Conservation (phyloP, 2,888 invertebrate genomes). For the Hirudinaria manillensis region DNA sequence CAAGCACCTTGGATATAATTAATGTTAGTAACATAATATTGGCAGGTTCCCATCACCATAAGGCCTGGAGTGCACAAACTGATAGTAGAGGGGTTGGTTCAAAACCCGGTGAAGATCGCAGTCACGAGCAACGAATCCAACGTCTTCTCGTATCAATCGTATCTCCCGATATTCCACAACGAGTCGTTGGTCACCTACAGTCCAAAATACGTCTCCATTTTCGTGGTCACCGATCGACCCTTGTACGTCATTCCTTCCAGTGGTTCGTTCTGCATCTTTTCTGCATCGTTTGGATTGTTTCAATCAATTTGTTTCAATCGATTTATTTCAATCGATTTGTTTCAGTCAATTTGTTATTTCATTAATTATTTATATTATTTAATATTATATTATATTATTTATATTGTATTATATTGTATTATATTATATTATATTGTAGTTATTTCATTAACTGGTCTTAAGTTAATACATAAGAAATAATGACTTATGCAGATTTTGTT, state of each 20-base stretch:
- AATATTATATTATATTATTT: too few relatives aligned
- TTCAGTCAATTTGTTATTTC: too few relatives aligned
- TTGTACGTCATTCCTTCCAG: slow-evolving; percentile 85
- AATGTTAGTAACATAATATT: too few relatives aligned
- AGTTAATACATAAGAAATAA: too few relatives aligned
- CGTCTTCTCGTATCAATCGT: slow-evolving; percentile 21
- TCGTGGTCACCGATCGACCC: slow-evolving; percentile 89
- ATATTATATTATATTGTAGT: too few relatives aligned
- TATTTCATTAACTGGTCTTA: too few relatives aligned
- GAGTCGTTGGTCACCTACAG: slow-evolving; percentile 81
- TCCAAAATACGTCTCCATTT: slow-evolving; percentile 85
- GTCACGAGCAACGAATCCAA: slow-evolving; percentile 23
- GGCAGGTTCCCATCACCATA: slow-evolving; percentile 76
- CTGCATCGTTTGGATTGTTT: background rate
- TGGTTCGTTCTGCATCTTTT: slow-evolving; percentile 40
- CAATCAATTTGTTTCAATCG: background rate
- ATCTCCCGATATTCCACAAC: slow-evolving; percentile 72
- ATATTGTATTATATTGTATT: too few relatives aligned
- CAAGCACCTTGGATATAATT: too few relatives aligned
- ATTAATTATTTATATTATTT: too few relatives aligned
- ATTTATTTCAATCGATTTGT: too few relatives aligned
- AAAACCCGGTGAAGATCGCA: slow-evolving; percentile 20
- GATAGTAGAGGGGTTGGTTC: slow-evolving; percentile 70
- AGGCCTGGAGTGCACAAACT: slow-evolving; percentile 76
- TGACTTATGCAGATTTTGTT: too few relatives aligned